These are phyloP conservation scores for Hemaris fuciformis DNA, from an alignment of 2,888 invertebrate species.

Conservation along the genomic window DNA sequence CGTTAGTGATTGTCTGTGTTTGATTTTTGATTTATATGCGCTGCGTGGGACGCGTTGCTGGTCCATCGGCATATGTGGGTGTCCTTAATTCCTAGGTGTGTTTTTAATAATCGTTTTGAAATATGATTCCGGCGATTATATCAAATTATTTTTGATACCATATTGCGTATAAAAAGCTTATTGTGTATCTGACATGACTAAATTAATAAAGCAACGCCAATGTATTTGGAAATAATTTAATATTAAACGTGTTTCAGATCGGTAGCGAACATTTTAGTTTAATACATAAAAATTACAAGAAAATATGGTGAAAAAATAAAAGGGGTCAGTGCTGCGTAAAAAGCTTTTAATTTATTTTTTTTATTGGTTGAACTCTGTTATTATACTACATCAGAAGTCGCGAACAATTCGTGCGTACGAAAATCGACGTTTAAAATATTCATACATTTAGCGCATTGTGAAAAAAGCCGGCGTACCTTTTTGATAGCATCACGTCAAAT, in stretches of 20 bases:
- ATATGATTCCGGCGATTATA: neutral
- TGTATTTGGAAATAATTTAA: too few species aligned
- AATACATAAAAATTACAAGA: neutral
- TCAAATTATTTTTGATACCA: neutral
- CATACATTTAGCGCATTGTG: constrained; percentile 1
- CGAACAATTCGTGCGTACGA: neutral
- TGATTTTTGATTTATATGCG: constrained; percentile 63
- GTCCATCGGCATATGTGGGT: constrained; percentile 49
- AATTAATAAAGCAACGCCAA: neutral
- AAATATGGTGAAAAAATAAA: too few species aligned
- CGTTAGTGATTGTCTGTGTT: constrained; percentile 72
- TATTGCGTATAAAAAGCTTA: neutral
- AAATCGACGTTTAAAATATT: neutral
- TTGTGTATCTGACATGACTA: neutral
- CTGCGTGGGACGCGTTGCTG: constrained; percentile 54
- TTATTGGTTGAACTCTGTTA: neutral
- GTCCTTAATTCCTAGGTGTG: constrained; percentile 2
- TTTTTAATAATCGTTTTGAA: constrained; percentile 1
- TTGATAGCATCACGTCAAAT: constrained; percentile 10
- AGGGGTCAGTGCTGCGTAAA: neutral
- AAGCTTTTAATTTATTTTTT: neutral
- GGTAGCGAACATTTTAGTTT: too few species aligned
- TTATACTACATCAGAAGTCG: neutral
- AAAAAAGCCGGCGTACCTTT: neutral
- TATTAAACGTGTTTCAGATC: too few species aligned